These are phyloP conservation scores for Potamarius usumacintae DNA, from an alignment of 2,113 vertebrate species.

Conservation along the genomic window DNA sequence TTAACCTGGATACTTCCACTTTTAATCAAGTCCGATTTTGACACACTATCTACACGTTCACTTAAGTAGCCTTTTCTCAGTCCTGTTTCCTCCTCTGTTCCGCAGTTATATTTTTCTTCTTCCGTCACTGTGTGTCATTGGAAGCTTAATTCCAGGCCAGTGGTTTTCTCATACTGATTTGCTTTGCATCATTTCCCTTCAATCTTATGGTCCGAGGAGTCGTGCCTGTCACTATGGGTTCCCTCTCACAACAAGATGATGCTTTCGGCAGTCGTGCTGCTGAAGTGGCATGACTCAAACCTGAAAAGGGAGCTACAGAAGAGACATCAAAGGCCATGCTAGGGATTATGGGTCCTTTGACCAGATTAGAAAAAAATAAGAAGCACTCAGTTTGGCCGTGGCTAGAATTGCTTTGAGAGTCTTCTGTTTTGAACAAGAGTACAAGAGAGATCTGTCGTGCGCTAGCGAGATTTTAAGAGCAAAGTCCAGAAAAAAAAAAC, in stretches of 20 bases:
- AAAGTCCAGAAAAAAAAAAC: neutral
- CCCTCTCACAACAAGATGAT: constrained; percentile 58
- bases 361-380: constrained; percentile 47
- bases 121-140: neutral
- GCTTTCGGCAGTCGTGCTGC: constrained; percentile 49
- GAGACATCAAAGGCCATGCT: constrained; percentile 63
- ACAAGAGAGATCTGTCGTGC: constrained; percentile 43
- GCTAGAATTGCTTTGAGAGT: constrained; percentile 16
- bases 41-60: neutral
- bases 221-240: constrained; percentile 59
- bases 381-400: constrained; percentile 25
- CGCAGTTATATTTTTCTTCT: constrained; percentile 4
- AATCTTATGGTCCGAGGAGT: constrained; percentile 46
- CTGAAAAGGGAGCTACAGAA: constrained; percentile 46
- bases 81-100: neutral
- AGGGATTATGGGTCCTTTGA: constrained; percentile 52
- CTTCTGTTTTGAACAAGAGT: constrained; percentile 38
- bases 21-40: neutral
- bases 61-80: neutral
- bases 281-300: constrained; percentile 41
- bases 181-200: constrained; percentile 43
- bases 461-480: neutral
- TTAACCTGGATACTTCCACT: neutral
- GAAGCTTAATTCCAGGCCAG: constrained; percentile 26
- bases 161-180: constrained; percentile 33